Evolutionary conservation across 1,140 invertebrate genomes (phyloP).

Genomic region (Monochamus saltuarius): DNA sequence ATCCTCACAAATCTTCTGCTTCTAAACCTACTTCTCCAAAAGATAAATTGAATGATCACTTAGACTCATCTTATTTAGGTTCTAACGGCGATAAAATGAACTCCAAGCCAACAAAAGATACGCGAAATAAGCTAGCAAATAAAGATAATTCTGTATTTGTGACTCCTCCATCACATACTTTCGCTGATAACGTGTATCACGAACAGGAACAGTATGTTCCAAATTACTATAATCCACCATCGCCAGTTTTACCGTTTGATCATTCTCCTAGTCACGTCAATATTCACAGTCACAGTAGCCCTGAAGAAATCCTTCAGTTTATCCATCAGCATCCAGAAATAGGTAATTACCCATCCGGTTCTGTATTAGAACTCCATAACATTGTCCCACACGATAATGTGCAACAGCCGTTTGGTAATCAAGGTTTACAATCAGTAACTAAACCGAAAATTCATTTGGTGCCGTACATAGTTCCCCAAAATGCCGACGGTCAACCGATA

Average conservation of each 20-base stretch:
- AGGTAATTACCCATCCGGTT: constrained; percentile 46
- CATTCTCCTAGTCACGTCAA: neutral
- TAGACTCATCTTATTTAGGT: constrained; percentile 42
- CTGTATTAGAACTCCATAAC: constrained; percentile 48
- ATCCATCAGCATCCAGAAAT: constrained; percentile 49
- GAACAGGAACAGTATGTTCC: no score
- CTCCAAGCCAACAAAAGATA: constrained; percentile 34
- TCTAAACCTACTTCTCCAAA: neutral
- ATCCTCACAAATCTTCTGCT: neutral
- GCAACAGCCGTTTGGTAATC: neutral
- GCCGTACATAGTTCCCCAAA: constrained; percentile 14
- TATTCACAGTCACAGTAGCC: constrained; percentile 37
- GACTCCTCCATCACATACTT: constrained; percentile 21
- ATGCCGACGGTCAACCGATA: constrained; percentile 4
- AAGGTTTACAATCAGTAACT: neutral
- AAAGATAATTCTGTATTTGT: constrained; percentile 19
- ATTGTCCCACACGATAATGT: constrained; percentile 14
- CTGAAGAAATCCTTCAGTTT: constrained; percentile 46
- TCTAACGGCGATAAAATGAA: no score
- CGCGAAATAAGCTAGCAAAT: constrained; percentile 20
- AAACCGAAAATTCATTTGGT: constrained; percentile 19
- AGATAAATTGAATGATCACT: constrained; percentile 7
- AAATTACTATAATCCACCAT: no score
- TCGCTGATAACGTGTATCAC: neutral
- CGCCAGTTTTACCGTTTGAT: no score